Evolutionary conservation across 2,113 vertebrate species (phyloP), one percentile per base, ranked within the genome.

Genomic region (Romanogobio albipinnatus): DNA sequence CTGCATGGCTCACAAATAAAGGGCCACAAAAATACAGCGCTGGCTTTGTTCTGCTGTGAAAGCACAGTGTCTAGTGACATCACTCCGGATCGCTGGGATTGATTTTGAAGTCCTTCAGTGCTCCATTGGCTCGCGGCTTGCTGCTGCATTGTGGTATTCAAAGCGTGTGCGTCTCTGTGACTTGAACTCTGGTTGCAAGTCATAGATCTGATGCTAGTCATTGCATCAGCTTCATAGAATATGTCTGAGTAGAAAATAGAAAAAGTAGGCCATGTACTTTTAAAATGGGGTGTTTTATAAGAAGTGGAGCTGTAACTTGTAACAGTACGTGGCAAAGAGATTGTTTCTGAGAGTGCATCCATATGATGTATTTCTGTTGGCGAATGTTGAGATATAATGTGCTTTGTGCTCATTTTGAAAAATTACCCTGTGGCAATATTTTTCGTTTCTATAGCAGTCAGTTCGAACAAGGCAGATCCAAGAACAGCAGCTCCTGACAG

Each of bases 41-140:
- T 87, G 76, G 78, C 91, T 92, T 90, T 91, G 90, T 93, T 90
- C 91, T 92, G 89, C 91, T 92, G 53, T 84, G 87, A 90, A 89
- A 92, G 92, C 85, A 26, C 22, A 78, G 62, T 85, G 88, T 89
- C 91, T 89, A 82, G 1, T 11, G 87, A 88, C 89, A 83, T 93
- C 91, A 89, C 91, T 89, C 9, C 89, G 83, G 90, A 89, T 90
- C 59, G 26, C 45, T 79, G 33, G 68, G 86, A 84, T 76, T 76
- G 81, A 47, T 53, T 89, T 86, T 85, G 80, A 88, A 88, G 85
- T 70, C 49, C 62, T 87, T 91, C 82, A 85, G 85, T 88, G 91
- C 88, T 87, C 87, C 91, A 88, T 89, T 39, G 66, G 89, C 87
- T 90, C 71, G 64, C 2, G 66, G 80, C 62, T 70, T 56, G 51